These are phyloP conservation scores for Amphipoea lucens DNA, from an alignment of 2,888 invertebrate genomes.

Conservation along the genomic window DNA sequence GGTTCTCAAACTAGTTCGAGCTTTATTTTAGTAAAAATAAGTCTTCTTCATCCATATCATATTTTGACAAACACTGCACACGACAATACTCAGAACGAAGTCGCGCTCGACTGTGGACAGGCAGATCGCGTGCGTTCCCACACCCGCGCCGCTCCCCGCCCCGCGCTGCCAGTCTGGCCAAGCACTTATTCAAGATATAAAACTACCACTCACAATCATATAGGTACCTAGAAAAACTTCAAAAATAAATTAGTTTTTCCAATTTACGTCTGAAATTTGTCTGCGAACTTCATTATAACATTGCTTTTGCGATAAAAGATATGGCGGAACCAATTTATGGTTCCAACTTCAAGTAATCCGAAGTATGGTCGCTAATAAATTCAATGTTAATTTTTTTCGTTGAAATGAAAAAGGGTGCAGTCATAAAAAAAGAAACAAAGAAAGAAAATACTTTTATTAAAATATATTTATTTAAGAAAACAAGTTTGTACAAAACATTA, in stretches of 20 bases:
- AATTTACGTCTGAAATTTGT: constrained; percentile 56
- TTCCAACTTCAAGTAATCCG: constrained; percentile 48
- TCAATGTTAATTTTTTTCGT: constrained; percentile 7
- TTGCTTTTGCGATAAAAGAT: constrained; percentile 56
- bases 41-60: too few relatives aligned
- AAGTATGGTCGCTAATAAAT: constrained; percentile 41
- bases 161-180: too few relatives aligned
- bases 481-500: constrained; percentile 37
- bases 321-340: constrained; percentile 58
- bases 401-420: constrained; percentile 33
- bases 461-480: not conserved
- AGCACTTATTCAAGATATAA: constrained; percentile 3
- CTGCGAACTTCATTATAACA: constrained; percentile 58
- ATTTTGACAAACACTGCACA: too few relatives aligned
- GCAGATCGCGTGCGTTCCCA: too few relatives aligned
- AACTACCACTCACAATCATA: constrained; percentile 17
- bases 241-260: constrained; percentile 56
- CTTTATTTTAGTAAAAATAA: too few relatives aligned
- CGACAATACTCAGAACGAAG: too few relatives aligned
- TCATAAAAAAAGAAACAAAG: constrained; percentile 18
- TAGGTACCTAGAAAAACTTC: constrained; percentile 25
- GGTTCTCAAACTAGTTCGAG: too few relatives aligned
- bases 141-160: too few relatives aligned
- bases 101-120: too few relatives aligned
- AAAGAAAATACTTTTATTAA: too few relatives aligned